Conservation (phyloP, 2,797 vertebrate genomes). For the Sebastolobus altivelis region DNA sequence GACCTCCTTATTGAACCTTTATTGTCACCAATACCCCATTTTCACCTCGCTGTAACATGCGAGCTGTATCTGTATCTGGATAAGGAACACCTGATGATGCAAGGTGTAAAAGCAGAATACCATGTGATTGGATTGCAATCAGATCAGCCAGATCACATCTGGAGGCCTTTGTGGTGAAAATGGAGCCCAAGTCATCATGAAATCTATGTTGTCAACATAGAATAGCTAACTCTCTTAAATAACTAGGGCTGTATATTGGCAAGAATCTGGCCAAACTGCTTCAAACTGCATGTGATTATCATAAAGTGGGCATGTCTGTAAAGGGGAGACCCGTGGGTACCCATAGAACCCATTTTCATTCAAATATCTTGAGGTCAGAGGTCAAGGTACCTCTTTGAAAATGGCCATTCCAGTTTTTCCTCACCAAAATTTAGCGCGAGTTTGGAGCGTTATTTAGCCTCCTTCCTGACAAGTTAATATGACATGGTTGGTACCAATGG, state of each 20-base stretch:
- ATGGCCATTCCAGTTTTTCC: no score
- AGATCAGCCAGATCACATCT: not conserved
- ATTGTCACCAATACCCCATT: not conserved
- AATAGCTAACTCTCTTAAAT: not conserved
- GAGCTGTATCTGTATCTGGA: not conserved
- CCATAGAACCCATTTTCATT: rapidly evolving
- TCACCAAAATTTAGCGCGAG: rapidly evolving
- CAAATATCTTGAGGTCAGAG: rapidly evolving
- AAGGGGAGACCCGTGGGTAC: no score
- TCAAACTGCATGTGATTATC: no score
- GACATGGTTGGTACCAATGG: no score
- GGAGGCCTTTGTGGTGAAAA: no score
- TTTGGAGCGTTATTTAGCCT: no score
- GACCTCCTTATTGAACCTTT: not conserved
- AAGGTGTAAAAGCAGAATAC: not conserved
- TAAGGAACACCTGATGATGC: not conserved
- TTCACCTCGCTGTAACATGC: not conserved
- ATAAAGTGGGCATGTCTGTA: no score
- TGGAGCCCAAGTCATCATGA: rapidly evolving
- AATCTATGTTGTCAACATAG: not conserved
- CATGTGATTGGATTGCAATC: not conserved
- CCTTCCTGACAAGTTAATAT: no score
- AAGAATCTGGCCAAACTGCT: no score
- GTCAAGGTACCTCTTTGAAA: no score
- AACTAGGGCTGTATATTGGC: no score